Conservation (phyloP, 2,888 invertebrate species). For the Lingula anatina region DNA sequence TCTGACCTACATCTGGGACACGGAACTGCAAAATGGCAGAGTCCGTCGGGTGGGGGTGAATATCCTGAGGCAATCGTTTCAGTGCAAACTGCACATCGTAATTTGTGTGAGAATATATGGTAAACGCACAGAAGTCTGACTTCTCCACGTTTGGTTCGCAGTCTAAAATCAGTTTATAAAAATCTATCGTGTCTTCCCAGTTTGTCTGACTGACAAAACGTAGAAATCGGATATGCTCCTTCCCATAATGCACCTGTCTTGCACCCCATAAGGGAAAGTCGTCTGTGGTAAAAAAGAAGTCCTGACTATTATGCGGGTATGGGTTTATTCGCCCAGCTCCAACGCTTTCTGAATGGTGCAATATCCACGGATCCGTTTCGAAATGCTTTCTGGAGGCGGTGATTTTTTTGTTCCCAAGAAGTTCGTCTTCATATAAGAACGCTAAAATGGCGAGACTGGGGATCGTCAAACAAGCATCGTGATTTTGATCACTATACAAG, state of each 20-base stretch:
- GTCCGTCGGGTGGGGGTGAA: slow-evolving; percentile 19
- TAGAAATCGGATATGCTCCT: slow-evolving; percentile 34
- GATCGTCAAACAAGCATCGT: neutral
- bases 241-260: slow-evolving; percentile 40
- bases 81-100: slow-evolving; percentile 40
- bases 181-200: slow-evolving; percentile 36
- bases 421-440: slow-evolving; percentile 29
- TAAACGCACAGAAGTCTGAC: slow-evolving; percentile 38
- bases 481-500: neutral
- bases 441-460: slow-evolving; percentile 29
- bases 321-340: slow-evolving; percentile 23
- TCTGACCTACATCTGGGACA: slow-evolving; percentile 31
- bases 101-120: slow-evolving; percentile 23
- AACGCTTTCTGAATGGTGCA: slow-evolving; percentile 37
- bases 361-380: slow-evolving; percentile 31
- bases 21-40: slow-evolving; percentile 28
- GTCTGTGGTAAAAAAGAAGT: slow-evolving; percentile 32
- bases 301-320: slow-evolving; percentile 31
- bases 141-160: slow-evolving; percentile 28
- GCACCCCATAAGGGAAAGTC: slow-evolving; percentile 40
- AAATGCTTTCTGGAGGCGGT: slow-evolving; percentile 24
- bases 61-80: slow-evolving; percentile 25
- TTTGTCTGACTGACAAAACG: slow-evolving; percentile 29
- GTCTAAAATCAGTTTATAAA: slow-evolving; percentile 34
- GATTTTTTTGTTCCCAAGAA: slow-evolving; percentile 23